Conservation (phyloP, 1,140 invertebrate genomes). For the Tenebrio molitor region DNA sequence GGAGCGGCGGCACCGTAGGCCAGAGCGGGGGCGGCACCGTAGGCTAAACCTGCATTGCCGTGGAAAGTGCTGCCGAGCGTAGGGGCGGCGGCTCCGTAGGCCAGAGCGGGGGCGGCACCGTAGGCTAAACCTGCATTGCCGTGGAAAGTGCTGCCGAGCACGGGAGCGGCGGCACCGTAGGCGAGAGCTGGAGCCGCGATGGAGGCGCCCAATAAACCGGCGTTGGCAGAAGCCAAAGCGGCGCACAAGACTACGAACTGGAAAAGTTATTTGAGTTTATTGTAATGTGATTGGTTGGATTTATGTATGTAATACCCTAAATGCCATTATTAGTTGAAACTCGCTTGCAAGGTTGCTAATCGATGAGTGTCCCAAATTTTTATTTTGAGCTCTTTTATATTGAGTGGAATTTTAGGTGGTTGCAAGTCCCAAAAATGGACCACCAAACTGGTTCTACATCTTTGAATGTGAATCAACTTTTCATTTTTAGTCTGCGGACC, state of each 20-base stretch:
- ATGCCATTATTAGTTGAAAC: constrained; percentile 28
- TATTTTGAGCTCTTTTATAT: background rate
- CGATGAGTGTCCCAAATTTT: background rate
- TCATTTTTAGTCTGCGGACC: background rate
- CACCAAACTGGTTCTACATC: background rate
- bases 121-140: constrained; percentile 57
- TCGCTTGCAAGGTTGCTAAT: background rate
- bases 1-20: constrained; percentile 55
- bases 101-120: constrained; percentile 61
- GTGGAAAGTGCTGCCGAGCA: constrained; percentile 45
- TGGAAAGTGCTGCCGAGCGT: constrained; percentile 46
- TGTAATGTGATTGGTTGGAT: constrained; percentile 12
- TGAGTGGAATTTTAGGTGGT: background rate
- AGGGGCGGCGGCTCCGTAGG: constrained; percentile 54
- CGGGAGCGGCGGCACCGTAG: constrained; percentile 54
- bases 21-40: constrained; percentile 61
- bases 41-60: constrained; percentile 56
- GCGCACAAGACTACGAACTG: constrained; percentile 75
- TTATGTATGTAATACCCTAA: no score
- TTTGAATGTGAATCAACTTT: background rate
- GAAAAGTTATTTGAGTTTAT: constrained; percentile 49
- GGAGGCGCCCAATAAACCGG: constrained; percentile 66
- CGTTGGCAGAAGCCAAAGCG: constrained; percentile 75
- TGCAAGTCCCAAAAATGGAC: no score
- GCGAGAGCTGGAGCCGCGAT: constrained; percentile 47